phyloP scores from a whole-genome alignment of 2,797 vertebrate genomes.

The Scleropages formosus region DNA sequence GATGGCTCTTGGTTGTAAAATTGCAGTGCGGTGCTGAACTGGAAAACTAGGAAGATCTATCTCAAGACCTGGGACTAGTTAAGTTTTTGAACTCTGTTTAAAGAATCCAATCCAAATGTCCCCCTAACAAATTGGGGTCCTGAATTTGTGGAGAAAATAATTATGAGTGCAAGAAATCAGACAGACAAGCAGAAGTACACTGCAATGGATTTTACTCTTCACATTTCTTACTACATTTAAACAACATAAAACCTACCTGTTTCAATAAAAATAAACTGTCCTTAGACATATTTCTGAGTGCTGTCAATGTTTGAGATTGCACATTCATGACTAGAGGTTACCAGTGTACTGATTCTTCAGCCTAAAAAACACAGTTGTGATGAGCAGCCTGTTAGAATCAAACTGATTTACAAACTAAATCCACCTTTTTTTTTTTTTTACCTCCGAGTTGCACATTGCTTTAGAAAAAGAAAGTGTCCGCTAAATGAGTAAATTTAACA shows the following conservation, averaged over 20 bases:
- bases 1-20: not conserved
- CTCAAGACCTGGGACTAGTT: constrained; percentile 53
- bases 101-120: not conserved
- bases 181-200: constrained; percentile 39
- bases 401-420: no score
- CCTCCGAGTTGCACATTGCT: no score
- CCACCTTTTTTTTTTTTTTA: no score
- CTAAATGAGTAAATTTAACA: no score
- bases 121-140: constrained; percentile 35
- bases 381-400: no score
- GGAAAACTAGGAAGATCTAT: not conserved
- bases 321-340: not conserved
- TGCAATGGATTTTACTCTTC: constrained; percentile 48
- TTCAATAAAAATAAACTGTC: constrained; percentile 56
- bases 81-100: constrained; percentile 16
- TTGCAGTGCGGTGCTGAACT: not conserved
- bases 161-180: constrained; percentile 15
- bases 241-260: constrained; percentile 49
- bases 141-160: constrained; percentile 32
- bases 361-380: no score
- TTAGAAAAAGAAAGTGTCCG: no score
- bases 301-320: constrained; percentile 41
- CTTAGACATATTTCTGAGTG: constrained; percentile 46
- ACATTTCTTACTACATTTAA: constrained; percentile 49
- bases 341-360: no score